These are phyloP conservation scores for Amaurobius ferox DNA, from an alignment of 2,888 invertebrate genomes.

Conservation along the genomic window DNA sequence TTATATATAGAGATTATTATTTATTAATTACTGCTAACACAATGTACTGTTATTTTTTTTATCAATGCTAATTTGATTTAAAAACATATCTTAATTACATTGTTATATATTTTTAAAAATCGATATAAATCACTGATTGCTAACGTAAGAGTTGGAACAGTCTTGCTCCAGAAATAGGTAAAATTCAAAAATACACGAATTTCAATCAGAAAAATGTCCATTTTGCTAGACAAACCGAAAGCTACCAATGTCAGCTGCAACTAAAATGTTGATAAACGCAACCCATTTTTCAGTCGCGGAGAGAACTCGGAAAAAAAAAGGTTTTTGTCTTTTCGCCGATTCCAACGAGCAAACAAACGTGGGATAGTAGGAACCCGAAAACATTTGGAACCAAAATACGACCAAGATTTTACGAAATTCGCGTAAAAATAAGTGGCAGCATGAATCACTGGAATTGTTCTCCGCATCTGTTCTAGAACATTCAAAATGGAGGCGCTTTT, in stretches of 20 bases:
- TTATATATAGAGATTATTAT: no score
- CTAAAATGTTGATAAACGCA: constrained; percentile 19
- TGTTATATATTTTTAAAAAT: no score
- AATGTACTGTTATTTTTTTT: no score
- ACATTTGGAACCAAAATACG: neutral
- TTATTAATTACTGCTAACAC: no score
- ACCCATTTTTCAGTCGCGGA: constrained; percentile 1
- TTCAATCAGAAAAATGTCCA: neutral
- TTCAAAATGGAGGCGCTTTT: neutral
- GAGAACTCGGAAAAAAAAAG: neutral
- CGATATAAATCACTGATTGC: no score
- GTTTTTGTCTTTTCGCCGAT: no score
- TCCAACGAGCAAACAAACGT: neutral
- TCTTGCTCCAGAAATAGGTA: no score
- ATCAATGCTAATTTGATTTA: no score
- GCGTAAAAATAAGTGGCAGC: constrained; percentile 7
- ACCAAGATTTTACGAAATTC: neutral
- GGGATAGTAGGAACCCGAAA: neutral
- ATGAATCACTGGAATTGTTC: constrained; percentile 14
- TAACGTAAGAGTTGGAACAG: no score
- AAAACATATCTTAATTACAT: no score
- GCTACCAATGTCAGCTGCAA: constrained; percentile 5
- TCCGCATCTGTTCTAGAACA: neutral
- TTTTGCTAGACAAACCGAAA: neutral
- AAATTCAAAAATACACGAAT: neutral